Evolutionary conservation across 2,113 vertebrate genomes (phyloP).

Genomic region (Heptranchias perlo): DNA sequence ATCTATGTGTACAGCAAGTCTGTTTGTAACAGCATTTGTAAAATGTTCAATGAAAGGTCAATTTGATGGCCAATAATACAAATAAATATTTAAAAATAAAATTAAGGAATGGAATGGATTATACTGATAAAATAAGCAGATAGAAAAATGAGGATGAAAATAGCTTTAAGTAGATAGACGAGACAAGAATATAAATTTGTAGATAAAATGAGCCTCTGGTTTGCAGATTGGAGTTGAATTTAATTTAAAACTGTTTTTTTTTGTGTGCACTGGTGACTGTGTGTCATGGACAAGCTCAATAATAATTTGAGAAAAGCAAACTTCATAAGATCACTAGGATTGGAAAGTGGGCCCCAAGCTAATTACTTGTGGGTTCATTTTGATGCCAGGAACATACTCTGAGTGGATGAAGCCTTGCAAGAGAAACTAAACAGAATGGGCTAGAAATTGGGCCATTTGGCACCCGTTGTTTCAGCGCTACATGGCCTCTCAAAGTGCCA

Average conservation of each 20-base stretch:
- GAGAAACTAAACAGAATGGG: background rate
- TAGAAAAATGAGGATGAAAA: background rate
- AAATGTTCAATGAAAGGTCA: background rate
- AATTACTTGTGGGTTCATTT: background rate
- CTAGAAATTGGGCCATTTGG: no score
- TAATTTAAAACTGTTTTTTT: background rate
- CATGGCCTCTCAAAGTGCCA: no score
- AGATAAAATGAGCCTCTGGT: background rate
- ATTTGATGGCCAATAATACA: background rate
- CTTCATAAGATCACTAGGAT: background rate
- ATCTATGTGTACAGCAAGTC: background rate
- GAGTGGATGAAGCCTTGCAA: background rate
- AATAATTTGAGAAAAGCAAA: background rate
- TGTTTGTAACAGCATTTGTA: background rate
- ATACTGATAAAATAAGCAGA: background rate
- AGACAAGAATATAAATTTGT: background rate
- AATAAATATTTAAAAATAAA: conserved; percentile 24
- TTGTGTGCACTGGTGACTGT: background rate
- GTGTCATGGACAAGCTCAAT: background rate
- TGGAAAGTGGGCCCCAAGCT: background rate
- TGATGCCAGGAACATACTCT: background rate
- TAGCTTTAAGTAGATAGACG: background rate
- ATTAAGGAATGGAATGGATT: background rate
- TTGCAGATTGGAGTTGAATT: background rate
- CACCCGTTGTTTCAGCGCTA: no score